phyloP scores from a whole-genome alignment of 2,113 vertebrate species.

The Crotalus horridus region DNA sequence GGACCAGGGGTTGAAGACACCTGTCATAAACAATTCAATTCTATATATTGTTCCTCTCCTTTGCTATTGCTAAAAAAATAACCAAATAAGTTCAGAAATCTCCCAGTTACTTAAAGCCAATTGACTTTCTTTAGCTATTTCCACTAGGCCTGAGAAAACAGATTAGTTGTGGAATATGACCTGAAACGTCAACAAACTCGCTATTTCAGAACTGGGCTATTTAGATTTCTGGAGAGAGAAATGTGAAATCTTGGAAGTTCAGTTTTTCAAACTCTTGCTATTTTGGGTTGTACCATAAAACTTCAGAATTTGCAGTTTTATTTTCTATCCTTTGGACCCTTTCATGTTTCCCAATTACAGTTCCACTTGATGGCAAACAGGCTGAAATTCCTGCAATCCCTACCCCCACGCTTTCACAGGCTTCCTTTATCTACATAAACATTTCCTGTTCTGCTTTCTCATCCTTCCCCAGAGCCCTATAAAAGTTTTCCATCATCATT shows the following conservation, averaged over 20 bases:
- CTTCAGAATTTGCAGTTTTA: background rate
- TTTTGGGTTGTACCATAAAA: background rate
- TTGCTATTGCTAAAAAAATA: slow-evolving; percentile 29
- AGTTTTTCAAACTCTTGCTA: background rate
- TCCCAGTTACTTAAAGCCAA: slow-evolving; percentile 50
- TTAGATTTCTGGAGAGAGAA: slow-evolving; percentile 37
- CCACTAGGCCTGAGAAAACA: slow-evolving; percentile 58
- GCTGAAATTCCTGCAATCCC: slow-evolving; percentile 54
- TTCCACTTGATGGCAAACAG: slow-evolving; percentile 11
- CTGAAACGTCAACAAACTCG: slow-evolving; percentile 43
- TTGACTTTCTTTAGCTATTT: slow-evolving; percentile 38
- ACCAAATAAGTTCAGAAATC: slow-evolving; percentile 37
- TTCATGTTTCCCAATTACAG: slow-evolving; percentile 46
- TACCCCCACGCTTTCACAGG: slow-evolving; percentile 42
- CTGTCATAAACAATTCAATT: background rate
- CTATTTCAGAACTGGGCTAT: slow-evolving; percentile 30
- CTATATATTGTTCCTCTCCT: background rate
- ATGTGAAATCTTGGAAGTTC: background rate
- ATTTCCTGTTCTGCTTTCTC: slow-evolving; percentile 69
- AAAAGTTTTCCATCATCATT: slow-evolving; percentile 42
- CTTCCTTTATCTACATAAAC: slow-evolving; percentile 66
- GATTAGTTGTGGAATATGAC: slow-evolving; percentile 15
- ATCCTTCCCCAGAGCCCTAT: slow-evolving; percentile 44
- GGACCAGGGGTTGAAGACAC: too few relatives aligned
- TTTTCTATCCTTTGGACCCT: slow-evolving; percentile 14